Conservation (phyloP, 1,140 invertebrate species). For the Venturia canescens region DNA sequence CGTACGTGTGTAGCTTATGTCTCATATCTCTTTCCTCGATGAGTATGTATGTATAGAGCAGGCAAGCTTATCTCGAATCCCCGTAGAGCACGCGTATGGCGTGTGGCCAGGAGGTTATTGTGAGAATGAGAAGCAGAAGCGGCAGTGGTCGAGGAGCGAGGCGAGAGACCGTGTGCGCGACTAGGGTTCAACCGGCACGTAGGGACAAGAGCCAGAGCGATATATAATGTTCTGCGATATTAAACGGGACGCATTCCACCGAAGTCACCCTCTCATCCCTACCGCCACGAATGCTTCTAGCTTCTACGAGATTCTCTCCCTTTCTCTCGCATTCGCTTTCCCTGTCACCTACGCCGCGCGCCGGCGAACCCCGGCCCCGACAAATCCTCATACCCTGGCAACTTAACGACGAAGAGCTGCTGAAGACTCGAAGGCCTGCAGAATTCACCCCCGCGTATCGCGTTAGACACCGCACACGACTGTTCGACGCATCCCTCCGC, state of each 20-base stretch:
- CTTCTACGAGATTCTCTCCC: constrained; percentile 59
- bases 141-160: constrained; percentile 22
- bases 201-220: constrained; percentile 71
- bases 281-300: constrained; percentile 73
- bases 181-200: constrained; percentile 40
- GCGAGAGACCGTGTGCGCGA: constrained; percentile 23
- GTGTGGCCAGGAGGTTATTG: constrained; percentile 13
- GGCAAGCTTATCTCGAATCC: constrained; percentile 10
- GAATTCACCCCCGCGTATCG: constrained; percentile 21
- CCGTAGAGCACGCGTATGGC: constrained; percentile 14
- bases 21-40: constrained; percentile 2
- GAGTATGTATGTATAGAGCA: constrained; percentile 3
- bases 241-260: constrained; percentile 77
- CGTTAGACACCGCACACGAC: constrained; percentile 38
- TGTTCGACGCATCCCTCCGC: constrained; percentile 20
- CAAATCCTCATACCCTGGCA: constrained; percentile 22
- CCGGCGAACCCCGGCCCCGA: constrained; percentile 2
- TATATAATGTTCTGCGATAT: constrained; percentile 78
- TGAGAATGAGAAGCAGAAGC: constrained; percentile 26
- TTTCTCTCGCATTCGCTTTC: constrained; percentile 42
- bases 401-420: neutral
- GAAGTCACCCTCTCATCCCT: constrained; percentile 71
- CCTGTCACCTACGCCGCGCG: constrained; percentile 18
- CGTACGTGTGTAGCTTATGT: neutral
- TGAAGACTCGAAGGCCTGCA: constrained; percentile 2